Evolutionary conservation across 2,888 invertebrate genomes (phyloP).

Genomic region (Helicoverpa assulta): DNA sequence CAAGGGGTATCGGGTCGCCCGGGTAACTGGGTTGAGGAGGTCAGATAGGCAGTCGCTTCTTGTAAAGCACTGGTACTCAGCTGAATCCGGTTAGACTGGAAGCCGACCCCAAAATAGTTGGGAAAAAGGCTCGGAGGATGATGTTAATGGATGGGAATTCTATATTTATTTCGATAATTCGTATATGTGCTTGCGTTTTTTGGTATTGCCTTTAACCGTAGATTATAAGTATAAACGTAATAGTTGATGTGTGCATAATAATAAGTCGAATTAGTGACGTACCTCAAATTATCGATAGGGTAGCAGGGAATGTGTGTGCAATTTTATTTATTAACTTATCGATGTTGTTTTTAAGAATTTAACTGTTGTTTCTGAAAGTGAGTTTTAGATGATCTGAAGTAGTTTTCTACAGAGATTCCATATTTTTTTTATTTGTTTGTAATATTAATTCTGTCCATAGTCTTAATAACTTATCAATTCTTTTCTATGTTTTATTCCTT

Average conservation of each 20-base stretch:
- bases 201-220: constrained; percentile 15
- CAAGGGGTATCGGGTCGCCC: too few relatives aligned
- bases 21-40: too few relatives aligned
- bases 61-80: too few relatives aligned
- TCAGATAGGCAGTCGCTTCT: too few relatives aligned
- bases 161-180: neutral
- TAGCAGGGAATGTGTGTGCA: constrained; percentile 29
- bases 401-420: constrained; percentile 53
- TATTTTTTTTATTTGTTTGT: constrained; percentile 27
- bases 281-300: constrained; percentile 48
- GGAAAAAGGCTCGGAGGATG: too few relatives aligned
- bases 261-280: constrained; percentile 37
- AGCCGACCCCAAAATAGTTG: too few relatives aligned
- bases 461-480: too few relatives aligned
- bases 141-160: constrained; percentile 1
- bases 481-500: too few relatives aligned
- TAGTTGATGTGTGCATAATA: constrained; percentile 42
- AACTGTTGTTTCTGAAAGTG: constrained; percentile 24
- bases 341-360: neutral
- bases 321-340: constrained; percentile 26
- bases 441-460: constrained; percentile 11
- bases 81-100: too few relatives aligned
- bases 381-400: constrained; percentile 60
- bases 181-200: constrained; percentile 5
- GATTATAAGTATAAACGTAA: neutral